Evolutionary conservation across 2,888 invertebrate genomes (phyloP).

Genomic region (Odontocerum albicorne): DNA sequence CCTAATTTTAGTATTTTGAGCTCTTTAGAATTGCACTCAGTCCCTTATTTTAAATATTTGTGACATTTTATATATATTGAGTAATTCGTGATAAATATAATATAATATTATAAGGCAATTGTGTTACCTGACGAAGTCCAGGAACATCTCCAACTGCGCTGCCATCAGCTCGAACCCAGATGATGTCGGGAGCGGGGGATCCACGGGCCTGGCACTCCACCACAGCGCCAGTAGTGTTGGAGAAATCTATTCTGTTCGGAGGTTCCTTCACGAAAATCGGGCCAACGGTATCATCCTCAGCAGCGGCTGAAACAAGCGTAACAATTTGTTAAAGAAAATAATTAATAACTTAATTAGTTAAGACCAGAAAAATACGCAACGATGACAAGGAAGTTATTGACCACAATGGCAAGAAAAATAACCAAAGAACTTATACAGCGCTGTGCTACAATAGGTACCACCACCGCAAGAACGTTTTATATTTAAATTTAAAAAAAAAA

Average conservation of each 20-base stretch:
- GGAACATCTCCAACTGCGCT: constrained; percentile 90
- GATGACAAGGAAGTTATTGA: no score
- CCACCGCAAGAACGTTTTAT: no score
- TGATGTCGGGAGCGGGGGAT: constrained; percentile 87
- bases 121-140: constrained; percentile 74
- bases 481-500: no score
- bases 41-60: no score
- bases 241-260: constrained; percentile 88
- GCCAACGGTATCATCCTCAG: constrained; percentile 79
- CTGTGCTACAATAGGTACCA: no score
- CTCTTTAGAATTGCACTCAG: no score
- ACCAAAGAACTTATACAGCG: no score
- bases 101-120: background rate
- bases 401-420: background rate
- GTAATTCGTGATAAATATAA: no score
- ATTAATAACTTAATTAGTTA: no score
- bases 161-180: constrained; percentile 91
- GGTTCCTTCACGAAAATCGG: constrained; percentile 93
- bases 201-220: constrained; percentile 92
- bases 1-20: no score
- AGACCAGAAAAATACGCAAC: background rate
- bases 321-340: background rate
- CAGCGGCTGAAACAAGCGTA: constrained; percentile 45
- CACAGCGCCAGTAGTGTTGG: constrained; percentile 90
- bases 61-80: no score